Evolutionary conservation across 2,888 invertebrate genomes (phyloP).

Genomic region (Nemurella pictetii): DNA sequence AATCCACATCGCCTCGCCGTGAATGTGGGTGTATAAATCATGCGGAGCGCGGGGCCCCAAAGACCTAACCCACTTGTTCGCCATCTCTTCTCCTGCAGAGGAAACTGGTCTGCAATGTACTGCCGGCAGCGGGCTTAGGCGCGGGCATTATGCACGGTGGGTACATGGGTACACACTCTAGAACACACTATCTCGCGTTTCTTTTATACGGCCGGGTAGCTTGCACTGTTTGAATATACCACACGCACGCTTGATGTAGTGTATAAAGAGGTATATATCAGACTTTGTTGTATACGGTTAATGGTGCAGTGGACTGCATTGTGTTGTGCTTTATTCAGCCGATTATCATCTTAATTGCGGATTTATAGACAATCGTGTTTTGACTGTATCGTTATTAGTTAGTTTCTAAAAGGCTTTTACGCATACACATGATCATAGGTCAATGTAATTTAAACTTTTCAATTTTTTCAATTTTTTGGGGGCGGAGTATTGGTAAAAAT

Average conservation of each 20-base stretch:
- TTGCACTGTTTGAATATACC: background rate
- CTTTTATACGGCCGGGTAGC: background rate
- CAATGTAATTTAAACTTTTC: background rate
- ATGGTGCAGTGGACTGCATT: background rate
- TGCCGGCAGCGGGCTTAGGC: background rate
- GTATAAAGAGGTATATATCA: background rate
- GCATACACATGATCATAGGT: background rate
- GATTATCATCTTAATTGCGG: background rate
- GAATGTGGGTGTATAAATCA: background rate
- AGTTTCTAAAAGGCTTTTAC: background rate
- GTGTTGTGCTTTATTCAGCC: background rate
- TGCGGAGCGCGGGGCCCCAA: background rate
- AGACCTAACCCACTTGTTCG: background rate
- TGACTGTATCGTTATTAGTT: background rate
- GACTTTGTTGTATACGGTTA: background rate
- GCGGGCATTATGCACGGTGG: background rate
- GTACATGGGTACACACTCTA: too few relatives aligned
- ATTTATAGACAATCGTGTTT: background rate
- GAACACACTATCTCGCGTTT: background rate
- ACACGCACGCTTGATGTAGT: too few relatives aligned
- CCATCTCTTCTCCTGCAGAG: too few relatives aligned
- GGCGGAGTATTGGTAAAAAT: background rate
- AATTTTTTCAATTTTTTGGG: background rate
- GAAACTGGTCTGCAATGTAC: background rate
- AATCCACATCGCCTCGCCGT: background rate